Percentiles rank a stretch among this genome's conserved stretches.
phyloP scores from a whole-genome alignment of 2,888 invertebrate genomes.

The Elegia similella region DNA sequence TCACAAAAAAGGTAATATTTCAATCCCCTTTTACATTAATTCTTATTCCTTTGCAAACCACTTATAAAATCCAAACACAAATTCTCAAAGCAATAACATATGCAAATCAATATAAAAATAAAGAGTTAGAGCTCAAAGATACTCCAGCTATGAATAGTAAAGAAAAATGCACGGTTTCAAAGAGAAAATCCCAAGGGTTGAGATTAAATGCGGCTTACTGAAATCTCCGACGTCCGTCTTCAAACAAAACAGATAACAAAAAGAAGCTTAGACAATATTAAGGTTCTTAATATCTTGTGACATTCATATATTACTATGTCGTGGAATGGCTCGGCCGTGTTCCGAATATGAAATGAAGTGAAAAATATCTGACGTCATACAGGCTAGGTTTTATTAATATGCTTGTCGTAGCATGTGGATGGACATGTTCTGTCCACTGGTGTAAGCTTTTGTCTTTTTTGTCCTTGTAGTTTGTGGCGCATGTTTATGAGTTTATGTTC shows the following conservation, averaged over 20 bases:
- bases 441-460: neutral
- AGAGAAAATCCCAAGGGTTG: slow-evolving; percentile 24
- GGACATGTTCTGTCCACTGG: neutral
- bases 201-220: slow-evolving; percentile 28
- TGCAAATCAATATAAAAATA: slow-evolving; percentile 5
- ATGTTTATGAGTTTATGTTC: too few species aligned
- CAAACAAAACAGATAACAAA: slow-evolving; percentile 36
- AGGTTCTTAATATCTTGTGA: slow-evolving; percentile 38
- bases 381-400: slow-evolving; percentile 47
- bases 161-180: neutral
- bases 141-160: neutral
- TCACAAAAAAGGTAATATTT: too few species aligned
- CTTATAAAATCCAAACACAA: neutral
- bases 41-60: neutral
- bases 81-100: neutral
- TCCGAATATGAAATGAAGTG: slow-evolving; percentile 59
- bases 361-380: slow-evolving; percentile 49
- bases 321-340: slow-evolving; percentile 42
- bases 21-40: neutral
- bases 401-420: slow-evolving; percentile 35
- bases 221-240: slow-evolving; percentile 28
- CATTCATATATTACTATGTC: slow-evolving; percentile 40
- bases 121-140: neutral
- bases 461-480: neutral
- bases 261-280: slow-evolving; percentile 35